Conservation (phyloP, 1,140 invertebrate genomes). For the Neomicropteryx cornuta region DNA sequence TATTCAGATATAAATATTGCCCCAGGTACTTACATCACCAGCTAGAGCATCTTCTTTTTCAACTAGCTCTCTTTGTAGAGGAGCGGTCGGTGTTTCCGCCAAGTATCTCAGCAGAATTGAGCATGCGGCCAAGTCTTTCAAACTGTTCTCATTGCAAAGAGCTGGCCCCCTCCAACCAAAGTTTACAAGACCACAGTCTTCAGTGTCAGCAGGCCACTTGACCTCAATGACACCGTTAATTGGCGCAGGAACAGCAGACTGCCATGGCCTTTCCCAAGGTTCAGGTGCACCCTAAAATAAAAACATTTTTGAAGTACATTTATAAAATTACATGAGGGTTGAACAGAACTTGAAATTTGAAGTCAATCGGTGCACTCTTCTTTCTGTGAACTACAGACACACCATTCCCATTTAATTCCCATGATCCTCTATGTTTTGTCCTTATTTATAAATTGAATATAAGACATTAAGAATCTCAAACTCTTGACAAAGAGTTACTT, state of each 20-base stretch:
- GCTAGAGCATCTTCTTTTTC: slow-evolving; percentile 74
- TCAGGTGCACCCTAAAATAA: slow-evolving; percentile 40
- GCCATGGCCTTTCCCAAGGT: slow-evolving; percentile 64
- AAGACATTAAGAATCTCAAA: no score
- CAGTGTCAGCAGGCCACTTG: slow-evolving; percentile 74
- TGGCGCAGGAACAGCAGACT: slow-evolving; percentile 53
- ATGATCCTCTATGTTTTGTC: no score
- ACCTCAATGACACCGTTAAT: slow-evolving; percentile 39
- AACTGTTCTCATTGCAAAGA: slow-evolving; percentile 32
- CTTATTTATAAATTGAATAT: no score
- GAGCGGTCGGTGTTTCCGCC: slow-evolving; percentile 72
- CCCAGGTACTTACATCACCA: slow-evolving; percentile 49
- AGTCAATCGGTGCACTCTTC: no score
- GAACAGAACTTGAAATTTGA: no score
- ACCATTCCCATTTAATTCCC: no score
- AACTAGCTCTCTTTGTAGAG: slow-evolving; percentile 74
- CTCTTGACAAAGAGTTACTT: no score
- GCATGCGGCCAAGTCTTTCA: slow-evolving; percentile 49
- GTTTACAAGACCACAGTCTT: slow-evolving; percentile 70
- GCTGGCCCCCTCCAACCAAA: slow-evolving; percentile 77
- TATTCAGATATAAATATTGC: no score
- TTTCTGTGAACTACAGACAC: no score
- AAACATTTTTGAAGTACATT: no score
- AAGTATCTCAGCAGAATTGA: slow-evolving; percentile 74
- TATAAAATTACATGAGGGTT: no score